These are phyloP conservation scores for Pseudochromis fuscus DNA, from an alignment of 2,797 vertebrate species.

Conservation along the genomic window DNA sequence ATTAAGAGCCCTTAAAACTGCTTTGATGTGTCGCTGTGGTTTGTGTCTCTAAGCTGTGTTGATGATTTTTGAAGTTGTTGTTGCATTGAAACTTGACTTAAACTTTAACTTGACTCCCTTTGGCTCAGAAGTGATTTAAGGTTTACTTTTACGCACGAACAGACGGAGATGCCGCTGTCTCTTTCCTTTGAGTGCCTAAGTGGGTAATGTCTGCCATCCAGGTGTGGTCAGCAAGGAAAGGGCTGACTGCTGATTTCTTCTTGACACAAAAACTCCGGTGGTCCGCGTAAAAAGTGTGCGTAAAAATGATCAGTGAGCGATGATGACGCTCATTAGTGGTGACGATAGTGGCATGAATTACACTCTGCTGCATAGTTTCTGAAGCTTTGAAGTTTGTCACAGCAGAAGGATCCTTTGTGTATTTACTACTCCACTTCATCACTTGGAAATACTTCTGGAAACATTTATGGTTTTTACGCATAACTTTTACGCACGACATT, in stretches of 20 bases:
- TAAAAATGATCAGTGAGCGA: not conserved
- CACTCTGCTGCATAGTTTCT: constrained; percentile 13
- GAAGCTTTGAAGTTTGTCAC: not conserved
- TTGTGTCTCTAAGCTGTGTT: not conserved
- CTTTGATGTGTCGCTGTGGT: not conserved
- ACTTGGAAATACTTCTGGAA: constrained; percentile 24
- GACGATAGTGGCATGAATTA: constrained; percentile 1
- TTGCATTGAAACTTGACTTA: not conserved
- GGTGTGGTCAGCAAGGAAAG: constrained; percentile 52
- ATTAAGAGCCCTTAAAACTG: not conserved
- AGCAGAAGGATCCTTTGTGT: not conserved
- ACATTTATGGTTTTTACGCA: constrained; percentile 49
- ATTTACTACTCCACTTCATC: constrained; percentile 1
- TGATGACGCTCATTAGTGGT: constrained; percentile 52
- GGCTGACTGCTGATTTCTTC: constrained; percentile 11
- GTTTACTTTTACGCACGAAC: not conserved
- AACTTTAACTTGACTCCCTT: not conserved
- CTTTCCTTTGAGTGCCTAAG: constrained; percentile 5
- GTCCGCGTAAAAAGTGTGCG: constrained; percentile 81
- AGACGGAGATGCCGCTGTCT: not conserved
- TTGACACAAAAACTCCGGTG: constrained; percentile 40
- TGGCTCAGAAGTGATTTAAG: not conserved
- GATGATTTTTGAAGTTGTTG: not conserved
- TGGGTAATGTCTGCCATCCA: constrained; percentile 32
- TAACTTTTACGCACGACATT: constrained; percentile 45